phyloP scores from a whole-genome alignment of 2,797 vertebrate genomes.

The Otolemur crassicaudatus region DNA sequence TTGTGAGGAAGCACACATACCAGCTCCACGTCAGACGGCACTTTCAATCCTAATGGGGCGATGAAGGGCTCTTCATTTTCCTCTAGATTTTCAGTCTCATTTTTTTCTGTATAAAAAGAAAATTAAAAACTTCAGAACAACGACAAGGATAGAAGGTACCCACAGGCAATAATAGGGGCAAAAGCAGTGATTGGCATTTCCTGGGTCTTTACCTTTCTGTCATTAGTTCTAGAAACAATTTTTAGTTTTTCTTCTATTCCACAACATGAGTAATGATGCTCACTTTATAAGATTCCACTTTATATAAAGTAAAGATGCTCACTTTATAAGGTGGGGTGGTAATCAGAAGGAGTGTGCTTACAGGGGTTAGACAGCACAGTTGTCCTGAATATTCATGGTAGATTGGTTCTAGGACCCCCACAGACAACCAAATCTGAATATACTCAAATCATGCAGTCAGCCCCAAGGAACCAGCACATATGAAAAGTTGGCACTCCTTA shows the following conservation, averaged over 20 bases:
- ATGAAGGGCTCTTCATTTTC: constrained; percentile 97
- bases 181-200: accelerated
- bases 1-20: constrained; percentile 87
- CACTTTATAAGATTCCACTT: no score
- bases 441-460: not conserved
- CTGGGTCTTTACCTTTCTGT: accelerated
- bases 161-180: accelerated
- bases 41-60: constrained; percentile 93
- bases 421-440: not conserved
- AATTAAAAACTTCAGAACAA: not conserved
- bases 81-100: constrained; percentile 91
- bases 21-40: constrained; percentile 97
- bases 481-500: not conserved
- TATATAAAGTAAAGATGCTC: not conserved
- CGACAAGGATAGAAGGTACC: accelerated
- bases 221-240: not conserved
- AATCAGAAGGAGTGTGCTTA: accelerated
- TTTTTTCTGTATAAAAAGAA: constrained; percentile 83
- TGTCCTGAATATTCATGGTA: not conserved
- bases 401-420: not conserved
- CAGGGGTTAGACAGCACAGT: no score
- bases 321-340: not conserved
- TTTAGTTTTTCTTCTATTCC: not conserved
- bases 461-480: no score
- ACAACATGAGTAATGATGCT: accelerated